phyloP scores from a whole-genome alignment of 2,888 invertebrate species.

The Machimus rusticus region DNA sequence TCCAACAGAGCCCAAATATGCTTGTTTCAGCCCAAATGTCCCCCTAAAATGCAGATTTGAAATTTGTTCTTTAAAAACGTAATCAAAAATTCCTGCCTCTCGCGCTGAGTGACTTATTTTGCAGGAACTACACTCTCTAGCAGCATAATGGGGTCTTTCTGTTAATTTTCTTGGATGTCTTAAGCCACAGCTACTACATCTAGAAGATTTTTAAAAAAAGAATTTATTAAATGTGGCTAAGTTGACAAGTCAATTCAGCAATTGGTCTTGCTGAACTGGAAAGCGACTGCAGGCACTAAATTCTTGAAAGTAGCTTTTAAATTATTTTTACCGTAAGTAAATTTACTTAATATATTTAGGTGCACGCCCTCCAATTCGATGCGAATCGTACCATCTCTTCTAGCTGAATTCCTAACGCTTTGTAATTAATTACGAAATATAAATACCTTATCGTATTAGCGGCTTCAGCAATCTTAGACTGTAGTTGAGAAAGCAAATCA shows the following conservation, averaged over 20 bases:
- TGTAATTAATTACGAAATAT: neutral
- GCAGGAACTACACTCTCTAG: slow-evolving; percentile 88
- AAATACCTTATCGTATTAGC: slow-evolving; percentile 82
- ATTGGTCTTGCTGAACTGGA: neutral
- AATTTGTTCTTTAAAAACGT: neutral
- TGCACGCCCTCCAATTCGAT: too few relatives aligned
- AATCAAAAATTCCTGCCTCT: slow-evolving; percentile 68
- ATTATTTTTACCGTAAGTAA: too few relatives aligned
- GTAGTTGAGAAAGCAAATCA: slow-evolving; percentile 84
- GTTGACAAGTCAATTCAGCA: too few relatives aligned
- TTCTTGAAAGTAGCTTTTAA: neutral
- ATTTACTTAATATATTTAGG: too few relatives aligned
- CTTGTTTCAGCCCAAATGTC: slow-evolving; percentile 96
- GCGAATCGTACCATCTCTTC: neutral
- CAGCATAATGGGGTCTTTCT: slow-evolving; percentile 89
- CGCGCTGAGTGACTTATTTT: slow-evolving; percentile 89
- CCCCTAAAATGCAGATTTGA: slow-evolving; percentile 67
- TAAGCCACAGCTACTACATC: slow-evolving; percentile 92
- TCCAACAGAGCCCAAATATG: slow-evolving; percentile 88
- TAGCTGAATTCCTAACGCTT: neutral
- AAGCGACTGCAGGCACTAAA: neutral
- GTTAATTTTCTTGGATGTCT: slow-evolving; percentile 88
- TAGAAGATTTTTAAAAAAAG: slow-evolving; percentile 53
- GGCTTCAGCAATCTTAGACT: slow-evolving; percentile 93
- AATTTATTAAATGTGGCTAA: neutral